These are phyloP conservation scores for Slavum lentiscoides DNA, from an alignment of 2,888 invertebrate species.

Conservation along the genomic window DNA sequence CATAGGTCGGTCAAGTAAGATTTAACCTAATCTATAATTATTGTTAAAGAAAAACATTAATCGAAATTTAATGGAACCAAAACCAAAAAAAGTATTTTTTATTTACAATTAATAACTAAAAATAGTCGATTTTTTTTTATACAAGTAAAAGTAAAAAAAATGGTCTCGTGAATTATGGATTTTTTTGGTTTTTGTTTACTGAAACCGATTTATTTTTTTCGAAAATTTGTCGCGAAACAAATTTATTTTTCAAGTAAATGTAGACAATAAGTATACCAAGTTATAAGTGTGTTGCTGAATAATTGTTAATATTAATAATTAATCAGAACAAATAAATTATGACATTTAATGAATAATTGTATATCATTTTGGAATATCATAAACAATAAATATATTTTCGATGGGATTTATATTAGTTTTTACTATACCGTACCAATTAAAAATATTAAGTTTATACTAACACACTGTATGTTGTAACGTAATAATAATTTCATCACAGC, in stretches of 20 bases:
- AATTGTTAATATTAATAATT: conserved; percentile 16
- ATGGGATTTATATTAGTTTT: background rate
- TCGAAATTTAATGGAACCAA: background rate
- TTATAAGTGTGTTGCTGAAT: background rate
- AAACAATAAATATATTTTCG: conserved; percentile 38
- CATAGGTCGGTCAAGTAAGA: background rate
- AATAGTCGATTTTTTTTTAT: background rate
- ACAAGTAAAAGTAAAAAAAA: background rate
- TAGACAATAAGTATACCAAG: conserved; percentile 11
- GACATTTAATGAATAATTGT: conserved; percentile 10
- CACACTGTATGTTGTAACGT: background rate
- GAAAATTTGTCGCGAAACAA: background rate
- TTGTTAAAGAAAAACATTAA: conserved; percentile 3
- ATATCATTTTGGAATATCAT: conserved; percentile 12
- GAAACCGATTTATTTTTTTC: background rate
- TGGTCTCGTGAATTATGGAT: background rate
- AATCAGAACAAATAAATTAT: conserved; percentile 18
- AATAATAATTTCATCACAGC: background rate
- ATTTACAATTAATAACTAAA: background rate
- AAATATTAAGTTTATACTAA: background rate
- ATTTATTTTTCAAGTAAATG: conserved; percentile 13
- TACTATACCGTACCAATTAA: background rate
- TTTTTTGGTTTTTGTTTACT: background rate
- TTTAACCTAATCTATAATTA: background rate
- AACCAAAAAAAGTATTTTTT: background rate